A percentile compares a stretch with the other conserved stretches of the same genome.
Conservation (phyloP, 2,797 vertebrate species). For the Rhyacichthys aspro region DNA sequence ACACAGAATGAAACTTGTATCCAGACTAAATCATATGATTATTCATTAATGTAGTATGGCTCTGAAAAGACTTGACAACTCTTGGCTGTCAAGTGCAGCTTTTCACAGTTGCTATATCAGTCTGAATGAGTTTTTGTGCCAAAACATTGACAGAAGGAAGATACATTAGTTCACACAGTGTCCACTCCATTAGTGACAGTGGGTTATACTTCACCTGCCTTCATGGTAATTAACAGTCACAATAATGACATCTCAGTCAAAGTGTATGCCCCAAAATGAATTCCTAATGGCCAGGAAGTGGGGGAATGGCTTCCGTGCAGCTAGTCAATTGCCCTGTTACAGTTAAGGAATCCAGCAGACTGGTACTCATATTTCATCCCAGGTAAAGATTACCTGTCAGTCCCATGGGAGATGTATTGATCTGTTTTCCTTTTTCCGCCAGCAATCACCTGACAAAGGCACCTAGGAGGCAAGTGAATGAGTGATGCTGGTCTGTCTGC, state of each 20-base stretch:
- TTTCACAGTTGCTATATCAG: constrained; percentile 38
- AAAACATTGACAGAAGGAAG: constrained; percentile 56
- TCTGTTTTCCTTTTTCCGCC: constrained; percentile 87
- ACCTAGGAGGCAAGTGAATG: constrained; percentile 82
- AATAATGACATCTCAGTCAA: constrained; percentile 62
- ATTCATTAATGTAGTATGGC: constrained; percentile 33
- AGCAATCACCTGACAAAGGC: constrained; percentile 89
- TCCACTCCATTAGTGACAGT: constrained; percentile 45
- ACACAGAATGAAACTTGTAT: constrained; percentile 22
- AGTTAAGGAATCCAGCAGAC: constrained; percentile 83
- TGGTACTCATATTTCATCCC: constrained; percentile 85
- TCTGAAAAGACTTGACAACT: constrained; percentile 46
- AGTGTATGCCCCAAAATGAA: constrained; percentile 68
- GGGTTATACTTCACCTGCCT: constrained; percentile 50
- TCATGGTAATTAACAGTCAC: constrained; percentile 75
- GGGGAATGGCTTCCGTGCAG: constrained; percentile 61
- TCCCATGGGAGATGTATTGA: constrained; percentile 87
- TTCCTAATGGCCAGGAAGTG: constrained; percentile 75
- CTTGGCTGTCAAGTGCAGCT: constrained; percentile 56
- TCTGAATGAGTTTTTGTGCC: constrained; percentile 54
- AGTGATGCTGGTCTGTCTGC: constrained; percentile 80
- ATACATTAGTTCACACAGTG: constrained; percentile 50
- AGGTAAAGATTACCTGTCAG: constrained; percentile 90
- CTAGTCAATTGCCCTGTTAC: constrained; percentile 84
- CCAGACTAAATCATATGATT: constrained; percentile 40